Base-by-base conservation (phyloP, 2,888 invertebrate genomes). In the Anorthoa munda region DNA sequence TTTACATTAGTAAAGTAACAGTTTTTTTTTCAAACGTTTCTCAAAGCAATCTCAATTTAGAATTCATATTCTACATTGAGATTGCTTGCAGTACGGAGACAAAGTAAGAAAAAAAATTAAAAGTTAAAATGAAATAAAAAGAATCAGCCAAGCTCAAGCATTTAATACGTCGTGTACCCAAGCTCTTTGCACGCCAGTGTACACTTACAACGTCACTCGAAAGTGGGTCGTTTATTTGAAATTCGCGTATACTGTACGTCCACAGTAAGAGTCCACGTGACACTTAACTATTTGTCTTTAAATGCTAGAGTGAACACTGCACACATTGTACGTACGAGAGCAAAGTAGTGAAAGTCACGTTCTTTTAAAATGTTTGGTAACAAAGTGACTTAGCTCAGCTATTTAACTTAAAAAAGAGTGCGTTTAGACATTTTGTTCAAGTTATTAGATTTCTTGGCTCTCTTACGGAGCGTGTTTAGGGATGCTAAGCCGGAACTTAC, bases 141-240 rank as follows among this genome's bases (percentile, higher is more conserved):
- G 4, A 53, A 46, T 31, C 17, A 12, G 15, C 46, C 17, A n/a
- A 1, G 1, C 46, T 39, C 21, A 26, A 55, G n/a, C 45, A 18
- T 53, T 63, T 53, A 78, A 59, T 58, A 79, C 55, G 1, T 23
- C 53, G 21, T 23, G 13, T 50, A 15, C 21, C 21, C 48, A n/a
- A 53, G 53, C 55, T 75, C 7, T 64, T n/a, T 81, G 82, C 50
- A 55, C 66, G 55, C 60, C 39, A 67, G 63, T 82, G 55, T 77
- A 71, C 66, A 26, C n/a, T 81, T 45, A 76, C 58, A 66, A 55
- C 63, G 26, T 77, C 66, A 79, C 71, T 21, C 39, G 21, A 77
- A 79, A 77, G 55, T 82, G 71, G 77, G 79, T 71, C 66, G 59
- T 66, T 77, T 82, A 77, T 77, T 79, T 66, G 82, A 82, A 77